These are phyloP conservation scores for Hiodon alosoides DNA, from an alignment of 2,113 vertebrate species.

Conservation along the genomic window DNA sequence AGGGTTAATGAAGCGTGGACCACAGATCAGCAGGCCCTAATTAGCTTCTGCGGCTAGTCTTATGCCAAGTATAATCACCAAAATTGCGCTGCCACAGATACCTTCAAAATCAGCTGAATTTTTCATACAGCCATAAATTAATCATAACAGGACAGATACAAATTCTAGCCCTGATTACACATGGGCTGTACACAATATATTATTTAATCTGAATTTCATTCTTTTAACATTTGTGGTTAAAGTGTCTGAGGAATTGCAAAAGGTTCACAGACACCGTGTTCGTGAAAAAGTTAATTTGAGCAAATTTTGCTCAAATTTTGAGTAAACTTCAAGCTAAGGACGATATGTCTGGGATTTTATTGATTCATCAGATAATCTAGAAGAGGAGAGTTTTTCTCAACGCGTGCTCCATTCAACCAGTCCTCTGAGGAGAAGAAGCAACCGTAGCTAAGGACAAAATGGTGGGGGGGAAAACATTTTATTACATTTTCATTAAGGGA, in stretches of 20 bases:
- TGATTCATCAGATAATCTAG: not conserved
- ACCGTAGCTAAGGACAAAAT: not conserved
- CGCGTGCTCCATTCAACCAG: not conserved
- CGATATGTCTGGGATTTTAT: not conserved
- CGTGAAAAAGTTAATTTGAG: not conserved
- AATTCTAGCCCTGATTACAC: conserved; percentile 13
- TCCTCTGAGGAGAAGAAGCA: not conserved
- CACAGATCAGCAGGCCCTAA: conserved; percentile 27
- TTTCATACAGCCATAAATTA: conserved; percentile 33
- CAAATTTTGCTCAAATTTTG: not conserved
- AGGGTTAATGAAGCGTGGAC: conserved; percentile 28
- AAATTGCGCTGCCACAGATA: conserved; percentile 20
- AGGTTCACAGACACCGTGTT: not conserved
- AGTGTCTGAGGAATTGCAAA: not conserved
- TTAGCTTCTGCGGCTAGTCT: conserved; percentile 34
- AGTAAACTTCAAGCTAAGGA: not conserved
- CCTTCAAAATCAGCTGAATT: conserved; percentile 26
- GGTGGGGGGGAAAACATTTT: not conserved
- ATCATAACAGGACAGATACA: conserved; percentile 19
- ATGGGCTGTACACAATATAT: conserved; percentile 6
- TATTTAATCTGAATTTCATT: not conserved
- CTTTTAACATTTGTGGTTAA: not conserved
- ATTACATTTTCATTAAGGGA: not conserved
- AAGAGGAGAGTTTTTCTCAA: not conserved
- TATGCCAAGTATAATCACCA: conserved; percentile 32